These are phyloP conservation scores for Pandion haliaetus DNA, from an alignment of 2,113 vertebrate genomes.

Conservation along the genomic window DNA sequence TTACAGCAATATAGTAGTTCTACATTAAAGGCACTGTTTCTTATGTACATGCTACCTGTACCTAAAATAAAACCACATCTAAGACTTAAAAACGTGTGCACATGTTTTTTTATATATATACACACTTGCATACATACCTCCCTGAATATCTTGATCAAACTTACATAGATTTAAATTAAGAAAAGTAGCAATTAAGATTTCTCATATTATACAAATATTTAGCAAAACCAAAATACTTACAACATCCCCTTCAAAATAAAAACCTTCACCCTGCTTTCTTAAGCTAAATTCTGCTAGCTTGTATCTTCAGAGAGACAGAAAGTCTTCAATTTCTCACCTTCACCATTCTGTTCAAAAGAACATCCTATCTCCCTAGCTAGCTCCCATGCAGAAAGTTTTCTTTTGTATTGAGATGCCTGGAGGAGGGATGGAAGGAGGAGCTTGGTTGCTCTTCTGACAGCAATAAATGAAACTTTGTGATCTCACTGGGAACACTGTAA, in stretches of 20 bases:
- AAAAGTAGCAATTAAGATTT: not conserved
- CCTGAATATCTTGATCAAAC: not conserved
- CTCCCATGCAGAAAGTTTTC: conserved; percentile 2
- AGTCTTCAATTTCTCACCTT: not conserved
- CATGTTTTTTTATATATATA: not conserved
- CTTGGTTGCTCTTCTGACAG: not conserved
- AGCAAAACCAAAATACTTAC: conserved; percentile 7
- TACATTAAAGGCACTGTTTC: not conserved
- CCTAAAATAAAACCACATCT: not conserved
- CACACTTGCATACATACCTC: not conserved
- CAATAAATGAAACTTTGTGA: conserved; percentile 45
- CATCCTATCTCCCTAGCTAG: not conserved
- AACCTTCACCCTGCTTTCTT: not conserved
- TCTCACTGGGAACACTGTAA: conserved; percentile 34
- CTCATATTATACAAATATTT: not conserved
- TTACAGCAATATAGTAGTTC: not conserved
- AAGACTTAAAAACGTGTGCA: not conserved
- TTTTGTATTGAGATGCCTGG: conserved; percentile 3
- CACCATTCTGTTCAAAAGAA: not conserved
- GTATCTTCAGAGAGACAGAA: not conserved
- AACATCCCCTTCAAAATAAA: not conserved
- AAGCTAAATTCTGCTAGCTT: not conserved
- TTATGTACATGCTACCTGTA: not conserved
- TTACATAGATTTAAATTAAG: not conserved
- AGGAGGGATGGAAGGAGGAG: conserved; percentile 59